A percentile compares a stretch with the other conserved stretches of the same genome.
Evolutionary conservation across 2,888 invertebrate species (phyloP).

Genomic region (Tortricodes alternella): DNA sequence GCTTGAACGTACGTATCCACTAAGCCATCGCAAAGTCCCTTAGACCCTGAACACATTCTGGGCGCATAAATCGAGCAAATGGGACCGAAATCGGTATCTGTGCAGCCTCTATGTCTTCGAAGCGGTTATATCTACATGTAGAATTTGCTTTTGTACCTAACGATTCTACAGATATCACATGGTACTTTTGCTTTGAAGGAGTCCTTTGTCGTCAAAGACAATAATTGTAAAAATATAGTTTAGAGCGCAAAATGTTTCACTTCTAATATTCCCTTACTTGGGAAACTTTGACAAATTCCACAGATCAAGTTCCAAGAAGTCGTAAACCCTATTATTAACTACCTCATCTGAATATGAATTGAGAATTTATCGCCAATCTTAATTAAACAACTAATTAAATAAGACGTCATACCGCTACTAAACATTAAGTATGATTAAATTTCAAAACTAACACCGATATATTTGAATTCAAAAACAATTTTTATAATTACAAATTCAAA

Average conservation of each 20-base stretch:
- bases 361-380: neutral
- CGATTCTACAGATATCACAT: neutral
- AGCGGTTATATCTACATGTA: conserved; percentile 2
- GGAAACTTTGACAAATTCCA: too few relatives aligned
- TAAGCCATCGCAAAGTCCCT: conserved; percentile 23
- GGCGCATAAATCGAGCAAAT: conserved; percentile 25
- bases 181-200: neutral
- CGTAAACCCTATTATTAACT: neutral
- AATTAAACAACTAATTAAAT: neutral
- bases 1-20: neutral
- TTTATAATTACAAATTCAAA: conserved; percentile 18
- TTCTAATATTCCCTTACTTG: too few relatives aligned
- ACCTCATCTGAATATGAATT: neutral
- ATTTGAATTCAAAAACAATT: conserved; percentile 17
- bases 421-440: conserved; percentile 11
- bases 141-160: neutral
- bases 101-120: conserved; percentile 9
- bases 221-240: too few relatives aligned
- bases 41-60: conserved; percentile 21
- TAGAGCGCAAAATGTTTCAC: too few relatives aligned
- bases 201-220: too few relatives aligned
- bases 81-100: conserved; percentile 19
- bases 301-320: too few relatives aligned
- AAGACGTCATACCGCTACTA: conserved; percentile 5
- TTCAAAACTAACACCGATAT: neutral